Evolutionary conservation across 1,140 invertebrate genomes (phyloP).

Genomic region (Portunus trituberculatus): DNA sequence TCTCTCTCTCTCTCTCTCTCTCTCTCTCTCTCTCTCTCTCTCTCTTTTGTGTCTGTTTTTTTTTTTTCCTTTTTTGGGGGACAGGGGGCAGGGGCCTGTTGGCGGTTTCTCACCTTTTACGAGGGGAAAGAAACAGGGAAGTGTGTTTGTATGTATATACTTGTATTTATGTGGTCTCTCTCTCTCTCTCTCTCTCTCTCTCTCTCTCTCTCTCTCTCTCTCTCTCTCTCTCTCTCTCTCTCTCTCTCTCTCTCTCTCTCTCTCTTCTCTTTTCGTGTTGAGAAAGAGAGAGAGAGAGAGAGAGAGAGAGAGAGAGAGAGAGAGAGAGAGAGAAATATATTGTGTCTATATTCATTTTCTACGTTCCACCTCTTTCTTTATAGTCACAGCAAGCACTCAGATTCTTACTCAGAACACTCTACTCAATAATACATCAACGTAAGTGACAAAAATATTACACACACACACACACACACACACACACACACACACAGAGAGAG

Average conservation of each 20-base stretch:
- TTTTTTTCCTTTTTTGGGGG: conserved; percentile 27
- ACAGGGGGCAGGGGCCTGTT: neutral
- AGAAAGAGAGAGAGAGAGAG: no score
- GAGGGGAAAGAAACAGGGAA: neutral
- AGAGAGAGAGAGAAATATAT: neutral
- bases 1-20: neutral
- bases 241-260: neutral
- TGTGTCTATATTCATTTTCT: no score
- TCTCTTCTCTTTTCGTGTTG: no score
- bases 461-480: no score
- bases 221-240: conserved; percentile 22
- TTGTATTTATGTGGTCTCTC: neutral
- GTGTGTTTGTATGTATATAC: neutral
- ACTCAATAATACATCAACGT: no score
- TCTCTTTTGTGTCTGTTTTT: conserved; percentile 23
- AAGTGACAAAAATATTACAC: no score
- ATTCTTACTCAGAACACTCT: no score
- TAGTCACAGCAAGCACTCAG: no score
- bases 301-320: neutral
- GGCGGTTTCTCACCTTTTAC: neutral
- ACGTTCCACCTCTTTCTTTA: no score
- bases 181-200: neutral
- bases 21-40: conserved; percentile 32
- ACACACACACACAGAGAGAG: no score
- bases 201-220: conserved; percentile 7